phyloP scores from a whole-genome alignment of 2,888 invertebrate genomes.

The Thecophora atra region DNA sequence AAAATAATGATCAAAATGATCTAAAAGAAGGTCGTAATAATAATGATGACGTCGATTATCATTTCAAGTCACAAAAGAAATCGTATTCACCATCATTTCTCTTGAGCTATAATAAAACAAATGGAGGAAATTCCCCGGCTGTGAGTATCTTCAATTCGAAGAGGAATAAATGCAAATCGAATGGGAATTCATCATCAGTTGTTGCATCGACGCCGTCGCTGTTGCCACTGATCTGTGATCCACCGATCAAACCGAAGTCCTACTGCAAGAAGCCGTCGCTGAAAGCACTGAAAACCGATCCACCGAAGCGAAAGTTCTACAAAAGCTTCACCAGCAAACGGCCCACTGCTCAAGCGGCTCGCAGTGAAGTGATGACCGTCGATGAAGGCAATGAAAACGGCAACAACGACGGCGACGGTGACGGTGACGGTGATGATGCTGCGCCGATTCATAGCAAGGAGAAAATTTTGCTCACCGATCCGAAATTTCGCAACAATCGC shows the following conservation, averaged over 20 bases:
- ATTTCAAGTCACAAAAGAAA: neutral
- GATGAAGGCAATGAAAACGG: constrained; percentile 15
- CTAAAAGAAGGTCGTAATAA: neutral
- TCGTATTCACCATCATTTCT: neutral
- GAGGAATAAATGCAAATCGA: neutral
- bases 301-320: constrained; percentile 47
- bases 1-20: too few relatives aligned
- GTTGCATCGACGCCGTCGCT: neutral
- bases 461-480: constrained; percentile 59
- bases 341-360: constrained; percentile 16
- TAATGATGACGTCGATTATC: neutral
- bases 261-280: constrained; percentile 46
- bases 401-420: constrained; percentile 35
- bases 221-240: constrained; percentile 9
- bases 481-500: constrained; percentile 61
- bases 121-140: neutral
- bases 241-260: neutral
- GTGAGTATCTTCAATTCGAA: neutral
- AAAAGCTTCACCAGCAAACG: constrained; percentile 42
- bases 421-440: constrained; percentile 43
- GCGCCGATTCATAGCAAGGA: constrained; percentile 54
- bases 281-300: constrained; percentile 52
- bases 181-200: neutral
- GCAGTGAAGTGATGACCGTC: constrained; percentile 23
- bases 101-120: neutral